Percentiles rank a stretch among this genome's conserved stretches.
phyloP scores from a whole-genome alignment of 2,888 invertebrate species.

The Cephus pulcher region DNA sequence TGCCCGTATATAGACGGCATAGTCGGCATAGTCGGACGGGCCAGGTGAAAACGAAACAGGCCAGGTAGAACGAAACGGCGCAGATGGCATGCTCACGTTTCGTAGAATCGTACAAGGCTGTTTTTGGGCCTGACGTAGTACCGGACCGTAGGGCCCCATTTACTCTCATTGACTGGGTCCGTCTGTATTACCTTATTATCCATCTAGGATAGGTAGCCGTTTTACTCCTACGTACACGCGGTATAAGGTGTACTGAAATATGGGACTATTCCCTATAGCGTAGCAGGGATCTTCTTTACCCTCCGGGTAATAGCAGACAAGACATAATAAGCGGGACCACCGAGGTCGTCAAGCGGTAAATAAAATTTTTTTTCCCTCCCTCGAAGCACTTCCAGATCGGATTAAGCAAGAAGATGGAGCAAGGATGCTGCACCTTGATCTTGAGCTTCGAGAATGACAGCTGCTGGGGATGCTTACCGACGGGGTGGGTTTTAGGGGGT shows the following conservation, averaged over 20 bases:
- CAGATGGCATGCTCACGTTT: not conserved
- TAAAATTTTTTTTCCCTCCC: not conserved
- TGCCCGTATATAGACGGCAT: not conserved
- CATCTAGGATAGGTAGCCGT: not conserved
- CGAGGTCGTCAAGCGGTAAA: not conserved
- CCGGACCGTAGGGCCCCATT: not conserved
- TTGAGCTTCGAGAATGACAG: not conserved
- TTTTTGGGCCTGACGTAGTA: not conserved
- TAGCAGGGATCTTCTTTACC: not conserved
- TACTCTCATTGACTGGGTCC: not conserved
- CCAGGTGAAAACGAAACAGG: not conserved
- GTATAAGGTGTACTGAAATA: not conserved
- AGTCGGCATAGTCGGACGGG: not conserved
- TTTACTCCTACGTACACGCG: not conserved
- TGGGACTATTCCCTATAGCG: not conserved
- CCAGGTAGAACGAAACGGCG: not conserved
- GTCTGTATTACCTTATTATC: not conserved
- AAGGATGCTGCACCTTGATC: not conserved
- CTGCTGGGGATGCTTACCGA: not conserved
- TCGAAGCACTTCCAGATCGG: not conserved
- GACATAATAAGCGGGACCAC: not conserved
- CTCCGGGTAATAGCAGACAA: not conserved
- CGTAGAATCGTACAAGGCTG: not conserved
- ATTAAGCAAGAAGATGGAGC: not conserved
- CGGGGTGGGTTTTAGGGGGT: no score